A percentile compares a stretch with the other conserved stretches of the same genome.
Evolutionary conservation across 1,140 invertebrate genomes (phyloP).

Genomic region (Drosophila subpulchrella): DNA sequence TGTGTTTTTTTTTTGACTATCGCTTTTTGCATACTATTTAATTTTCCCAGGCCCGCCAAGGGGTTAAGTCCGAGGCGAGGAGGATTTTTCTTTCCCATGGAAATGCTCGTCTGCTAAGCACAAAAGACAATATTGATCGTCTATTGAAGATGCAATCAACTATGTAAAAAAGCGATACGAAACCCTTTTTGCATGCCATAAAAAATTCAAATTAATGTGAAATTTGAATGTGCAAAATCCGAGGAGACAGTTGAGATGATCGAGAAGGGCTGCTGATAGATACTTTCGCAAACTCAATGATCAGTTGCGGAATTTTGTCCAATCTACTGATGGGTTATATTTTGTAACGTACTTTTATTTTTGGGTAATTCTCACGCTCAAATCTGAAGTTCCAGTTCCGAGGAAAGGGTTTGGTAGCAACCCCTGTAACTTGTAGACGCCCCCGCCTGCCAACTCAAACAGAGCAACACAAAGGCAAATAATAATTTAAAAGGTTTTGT

Average conservation of each 20-base stretch:
- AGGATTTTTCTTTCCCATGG: conserved; percentile 77
- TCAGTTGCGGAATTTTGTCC: conserved; percentile 6
- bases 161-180: conserved; percentile 56
- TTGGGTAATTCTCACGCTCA: conserved; percentile 37
- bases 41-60: conserved; percentile 71
- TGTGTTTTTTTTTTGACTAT: conserved; percentile 28
- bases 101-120: conserved; percentile 66
- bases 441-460: conserved; percentile 68
- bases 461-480: conserved; percentile 81
- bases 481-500: conserved; percentile 84
- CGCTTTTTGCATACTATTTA: conserved; percentile 79
- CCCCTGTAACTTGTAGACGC: conserved; percentile 15
- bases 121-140: conserved; percentile 82
- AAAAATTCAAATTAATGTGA: conserved; percentile 75
- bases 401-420: conserved; percentile 38
- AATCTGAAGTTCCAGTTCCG: conserved; percentile 30
- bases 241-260: conserved; percentile 22
- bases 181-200: conserved; percentile 60
- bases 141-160: conserved; percentile 82
- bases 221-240: conserved; percentile 63
- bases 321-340: not conserved
- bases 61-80: conserved; percentile 46
- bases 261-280: conserved; percentile 11
- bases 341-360: conserved; percentile 57
- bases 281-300: conserved; percentile 23